A percentile compares a stretch with the other conserved stretches of the same genome.
Evolutionary conservation across 2,888 invertebrate genomes (phyloP).

Genomic region (Coelopa pilipes): DNA sequence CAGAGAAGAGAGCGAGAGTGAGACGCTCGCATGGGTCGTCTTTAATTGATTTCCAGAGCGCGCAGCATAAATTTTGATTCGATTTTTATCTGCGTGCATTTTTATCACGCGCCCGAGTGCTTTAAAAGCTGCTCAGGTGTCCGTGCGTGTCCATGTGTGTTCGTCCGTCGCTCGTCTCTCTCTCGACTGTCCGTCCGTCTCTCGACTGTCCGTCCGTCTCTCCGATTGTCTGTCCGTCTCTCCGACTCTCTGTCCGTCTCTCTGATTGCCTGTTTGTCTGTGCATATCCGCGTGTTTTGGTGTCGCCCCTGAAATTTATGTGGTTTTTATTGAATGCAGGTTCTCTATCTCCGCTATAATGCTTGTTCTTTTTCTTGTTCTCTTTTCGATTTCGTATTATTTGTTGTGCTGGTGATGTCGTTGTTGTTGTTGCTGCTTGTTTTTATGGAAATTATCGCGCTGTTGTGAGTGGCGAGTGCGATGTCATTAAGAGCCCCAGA

Average conservation of each 20-base stretch:
- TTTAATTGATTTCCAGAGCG: constrained; percentile 47
- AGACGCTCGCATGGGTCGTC: constrained; percentile 1
- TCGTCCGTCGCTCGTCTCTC: not conserved
- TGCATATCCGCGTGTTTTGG: not conserved
- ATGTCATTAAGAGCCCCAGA: constrained; percentile 1
- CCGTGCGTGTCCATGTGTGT: not conserved
- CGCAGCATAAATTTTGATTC: constrained; percentile 45
- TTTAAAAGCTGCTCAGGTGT: not conserved
- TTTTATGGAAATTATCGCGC: not conserved
- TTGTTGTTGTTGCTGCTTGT: not conserved
- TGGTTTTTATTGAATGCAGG: constrained; percentile 29
- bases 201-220: no score
- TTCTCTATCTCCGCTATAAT: constrained; percentile 7
- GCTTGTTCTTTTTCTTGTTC: not conserved
- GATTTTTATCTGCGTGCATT: constrained; percentile 41
- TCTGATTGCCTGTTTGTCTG: no score
- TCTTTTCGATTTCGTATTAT: not conserved
- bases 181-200: no score
- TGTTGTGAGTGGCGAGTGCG: constrained; percentile 5
- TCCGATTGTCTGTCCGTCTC: no score
- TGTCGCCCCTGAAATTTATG: constrained; percentile 20
- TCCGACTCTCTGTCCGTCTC: no score
- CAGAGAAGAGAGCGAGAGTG: no score
- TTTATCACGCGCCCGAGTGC: constrained; percentile 26
- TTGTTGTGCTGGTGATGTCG: not conserved